A percentile compares a stretch with the other conserved stretches of the same genome.
These are phyloP conservation scores for Euglossa dilemma DNA, from an alignment of 1,140 invertebrate species.

Conservation along the genomic window DNA sequence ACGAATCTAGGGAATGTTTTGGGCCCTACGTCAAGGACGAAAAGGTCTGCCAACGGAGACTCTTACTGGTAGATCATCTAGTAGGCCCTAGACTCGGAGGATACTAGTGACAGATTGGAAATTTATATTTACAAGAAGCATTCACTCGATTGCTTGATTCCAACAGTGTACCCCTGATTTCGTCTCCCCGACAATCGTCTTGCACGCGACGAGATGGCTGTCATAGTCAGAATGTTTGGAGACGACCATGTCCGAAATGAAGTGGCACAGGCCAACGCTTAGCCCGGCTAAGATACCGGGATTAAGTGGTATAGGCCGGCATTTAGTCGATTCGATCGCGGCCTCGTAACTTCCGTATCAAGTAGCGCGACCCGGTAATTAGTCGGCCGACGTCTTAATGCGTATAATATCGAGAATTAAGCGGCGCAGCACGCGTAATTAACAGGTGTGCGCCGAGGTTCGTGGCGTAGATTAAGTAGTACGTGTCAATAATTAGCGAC, in stretches of 20 bases:
- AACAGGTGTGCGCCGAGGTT: background rate
- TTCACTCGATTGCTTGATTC: too few relatives aligned
- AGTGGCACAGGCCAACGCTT: background rate
- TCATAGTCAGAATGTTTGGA: background rate
- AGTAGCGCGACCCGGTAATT: background rate
- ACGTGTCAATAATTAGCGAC: conserved; percentile 35
- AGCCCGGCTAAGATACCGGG: background rate
- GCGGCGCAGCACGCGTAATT: background rate
- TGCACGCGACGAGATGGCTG: background rate
- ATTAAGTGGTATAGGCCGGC: conserved; percentile 4
- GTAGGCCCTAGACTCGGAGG: too few relatives aligned
- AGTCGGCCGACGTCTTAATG: conserved; percentile 15
- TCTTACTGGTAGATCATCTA: too few relatives aligned
- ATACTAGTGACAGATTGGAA: too few relatives aligned
- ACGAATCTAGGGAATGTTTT: too few relatives aligned
- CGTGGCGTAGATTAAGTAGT: conserved; percentile 12
- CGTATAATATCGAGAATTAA: conserved; percentile 9
- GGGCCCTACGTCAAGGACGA: too few relatives aligned
- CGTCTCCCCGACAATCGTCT: background rate
- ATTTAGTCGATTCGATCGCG: background rate
- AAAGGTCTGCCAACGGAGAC: too few relatives aligned
- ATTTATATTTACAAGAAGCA: too few relatives aligned
- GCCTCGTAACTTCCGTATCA: conserved; percentile 1
- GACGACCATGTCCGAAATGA: background rate
- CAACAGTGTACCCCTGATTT: background rate